Conservation (phyloP, 2,113 vertebrate genomes). For the Puffinus mauretanicus region DNA sequence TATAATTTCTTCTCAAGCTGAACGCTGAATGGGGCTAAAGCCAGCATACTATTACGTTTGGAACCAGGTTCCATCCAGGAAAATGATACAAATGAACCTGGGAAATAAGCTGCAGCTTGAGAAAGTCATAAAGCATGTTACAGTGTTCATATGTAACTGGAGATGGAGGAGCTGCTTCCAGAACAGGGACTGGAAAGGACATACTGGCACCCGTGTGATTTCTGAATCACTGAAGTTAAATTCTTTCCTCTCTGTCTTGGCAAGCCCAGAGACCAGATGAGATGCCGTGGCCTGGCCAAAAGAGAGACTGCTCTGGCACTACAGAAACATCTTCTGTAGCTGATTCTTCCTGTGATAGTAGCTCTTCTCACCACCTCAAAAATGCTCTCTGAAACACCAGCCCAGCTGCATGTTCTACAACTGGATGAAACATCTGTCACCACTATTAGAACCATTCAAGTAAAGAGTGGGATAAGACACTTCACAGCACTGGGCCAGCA, state of each 20-base stretch:
- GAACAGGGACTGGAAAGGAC: constrained; percentile 50
- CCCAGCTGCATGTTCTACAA: not conserved
- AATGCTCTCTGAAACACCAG: not conserved
- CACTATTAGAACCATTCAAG: not conserved
- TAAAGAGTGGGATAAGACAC: not conserved
- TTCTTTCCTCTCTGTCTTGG: constrained; percentile 49
- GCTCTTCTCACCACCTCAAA: not conserved
- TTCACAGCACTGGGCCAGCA: not conserved
- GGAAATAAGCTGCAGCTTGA: constrained; percentile 45
- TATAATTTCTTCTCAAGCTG: constrained; percentile 24
- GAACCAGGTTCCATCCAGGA: constrained; percentile 4
- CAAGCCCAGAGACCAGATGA: constrained; percentile 35
- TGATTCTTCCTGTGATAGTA: not conserved
- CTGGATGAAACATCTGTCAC: not conserved
- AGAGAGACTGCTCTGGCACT: not conserved
- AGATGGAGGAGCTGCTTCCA: constrained; percentile 28
- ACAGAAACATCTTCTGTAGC: not conserved
- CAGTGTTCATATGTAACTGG: constrained; percentile 36
- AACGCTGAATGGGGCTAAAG: not conserved
- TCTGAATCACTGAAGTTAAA: constrained; percentile 20
- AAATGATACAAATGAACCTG: constrained; percentile 51
- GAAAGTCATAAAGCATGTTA: constrained; percentile 47
- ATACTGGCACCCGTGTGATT: constrained; percentile 48
- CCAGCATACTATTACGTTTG: constrained; percentile 18
- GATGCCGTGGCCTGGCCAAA: not conserved